These are phyloP conservation scores for Manis pentadactyla DNA, from an alignment of 2,797 vertebrate genomes.

Conservation along the genomic window DNA sequence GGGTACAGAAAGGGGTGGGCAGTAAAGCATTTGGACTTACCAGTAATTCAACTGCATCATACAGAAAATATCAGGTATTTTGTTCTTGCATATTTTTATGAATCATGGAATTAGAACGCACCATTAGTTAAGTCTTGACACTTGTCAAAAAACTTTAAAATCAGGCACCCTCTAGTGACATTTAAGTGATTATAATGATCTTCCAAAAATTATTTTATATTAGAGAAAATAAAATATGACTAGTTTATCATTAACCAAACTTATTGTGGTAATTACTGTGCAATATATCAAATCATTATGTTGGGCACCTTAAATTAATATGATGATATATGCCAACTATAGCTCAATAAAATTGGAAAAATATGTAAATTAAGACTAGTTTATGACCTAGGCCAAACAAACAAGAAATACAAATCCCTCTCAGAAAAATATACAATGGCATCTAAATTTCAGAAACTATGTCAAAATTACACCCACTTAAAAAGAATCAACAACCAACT, in stretches of 20 bases:
- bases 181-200: not conserved
- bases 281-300: not conserved
- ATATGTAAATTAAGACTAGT: not conserved
- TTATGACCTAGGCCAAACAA: not conserved
- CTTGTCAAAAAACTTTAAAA: not conserved
- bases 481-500: not conserved
- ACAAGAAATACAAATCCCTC: not conserved
- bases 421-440: not conserved
- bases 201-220: not conserved
- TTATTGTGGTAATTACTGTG: not conserved
- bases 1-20: not conserved
- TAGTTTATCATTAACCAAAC: not conserved
- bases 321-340: not conserved
- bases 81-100: not conserved
- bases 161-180: not conserved
- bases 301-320: not conserved
- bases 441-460: not conserved
- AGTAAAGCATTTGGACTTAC: not conserved
- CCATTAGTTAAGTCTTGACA: conserved; percentile 20
- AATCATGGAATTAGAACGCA: not conserved
- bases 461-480: not conserved
- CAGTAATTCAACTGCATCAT: conserved; percentile 24
- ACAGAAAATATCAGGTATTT: not conserved
- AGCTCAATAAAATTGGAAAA: not conserved
- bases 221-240: not conserved